These are phyloP conservation scores for Plutomurus gul DNA, from an alignment of 1,140 invertebrate species.

Conservation along the genomic window DNA sequence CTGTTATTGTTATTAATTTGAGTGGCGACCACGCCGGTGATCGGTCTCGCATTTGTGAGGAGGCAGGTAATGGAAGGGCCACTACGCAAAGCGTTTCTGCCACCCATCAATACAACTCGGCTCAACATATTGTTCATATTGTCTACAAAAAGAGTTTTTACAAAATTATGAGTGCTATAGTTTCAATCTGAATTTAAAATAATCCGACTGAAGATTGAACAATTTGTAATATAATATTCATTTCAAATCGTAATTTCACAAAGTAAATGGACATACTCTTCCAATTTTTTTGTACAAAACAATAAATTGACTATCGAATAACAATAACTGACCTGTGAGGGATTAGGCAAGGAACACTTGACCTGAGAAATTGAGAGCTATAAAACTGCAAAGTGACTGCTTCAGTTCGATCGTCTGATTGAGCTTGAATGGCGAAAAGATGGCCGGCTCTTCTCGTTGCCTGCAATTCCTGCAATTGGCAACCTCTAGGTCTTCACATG, in stretches of 20 bases:
- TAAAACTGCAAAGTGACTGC: not conserved
- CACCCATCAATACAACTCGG: not conserved
- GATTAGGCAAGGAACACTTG: not conserved
- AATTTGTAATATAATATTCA: not conserved
- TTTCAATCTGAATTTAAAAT: too few relatives aligned
- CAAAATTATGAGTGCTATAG: too few relatives aligned
- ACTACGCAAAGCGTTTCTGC: not conserved
- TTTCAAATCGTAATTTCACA: not conserved
- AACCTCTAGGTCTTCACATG: not conserved
- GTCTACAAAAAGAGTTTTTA: not conserved
- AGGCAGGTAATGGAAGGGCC: not conserved
- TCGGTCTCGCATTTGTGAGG: not conserved
- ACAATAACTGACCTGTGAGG: not conserved
- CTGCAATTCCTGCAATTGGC: not conserved
- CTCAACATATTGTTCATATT: constrained; percentile 12
- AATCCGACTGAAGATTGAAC: too few relatives aligned
- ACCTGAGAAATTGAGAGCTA: not conserved
- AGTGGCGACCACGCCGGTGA: not conserved
- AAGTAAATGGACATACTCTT: not conserved
- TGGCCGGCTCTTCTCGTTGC: not conserved
- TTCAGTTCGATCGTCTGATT: not conserved
- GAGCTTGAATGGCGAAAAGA: not conserved
- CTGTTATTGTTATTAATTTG: not conserved
- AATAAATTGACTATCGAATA: not conserved
- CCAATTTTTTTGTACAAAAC: not conserved